Conservation (phyloP, 2,113 vertebrate species). For the Rallus limicola region DNA sequence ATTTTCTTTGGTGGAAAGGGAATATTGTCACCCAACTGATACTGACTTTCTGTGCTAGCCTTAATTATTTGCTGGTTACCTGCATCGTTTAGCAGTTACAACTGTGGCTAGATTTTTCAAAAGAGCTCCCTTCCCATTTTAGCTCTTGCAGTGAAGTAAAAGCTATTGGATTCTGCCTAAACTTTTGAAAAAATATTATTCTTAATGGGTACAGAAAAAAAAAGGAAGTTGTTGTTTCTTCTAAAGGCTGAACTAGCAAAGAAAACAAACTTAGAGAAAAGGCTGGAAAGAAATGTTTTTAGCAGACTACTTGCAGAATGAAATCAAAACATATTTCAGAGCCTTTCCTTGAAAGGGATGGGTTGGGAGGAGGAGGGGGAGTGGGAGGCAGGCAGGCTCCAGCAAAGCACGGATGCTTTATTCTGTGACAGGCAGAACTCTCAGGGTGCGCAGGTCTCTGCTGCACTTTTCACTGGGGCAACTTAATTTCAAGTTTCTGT, state of each 20-base stretch:
- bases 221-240: background rate
- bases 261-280: constrained; percentile 40
- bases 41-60: background rate
- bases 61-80: constrained; percentile 21
- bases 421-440: background rate
- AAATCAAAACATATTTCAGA: constrained; percentile 30
- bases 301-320: constrained; percentile 23
- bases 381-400: background rate
- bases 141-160: background rate
- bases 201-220: background rate
- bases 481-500: background rate
- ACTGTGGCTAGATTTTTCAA: background rate
- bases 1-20: constrained; percentile 18
- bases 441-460: background rate
- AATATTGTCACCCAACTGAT: constrained; percentile 33
- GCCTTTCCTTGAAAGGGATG: constrained; percentile 1
- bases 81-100: background rate
- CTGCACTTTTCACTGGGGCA: background rate
- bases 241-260: constrained; percentile 17
- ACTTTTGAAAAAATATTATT: constrained; percentile 34
- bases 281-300: constrained; percentile 22
- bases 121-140: background rate
- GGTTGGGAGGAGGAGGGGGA: background rate
- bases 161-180: background rate
- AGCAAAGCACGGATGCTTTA: background rate